A percentile compares a stretch with the other conserved stretches of the same genome.
Evolutionary conservation across 2,797 vertebrate species (phyloP).

Genomic region (Clarias laeviceps): DNA sequence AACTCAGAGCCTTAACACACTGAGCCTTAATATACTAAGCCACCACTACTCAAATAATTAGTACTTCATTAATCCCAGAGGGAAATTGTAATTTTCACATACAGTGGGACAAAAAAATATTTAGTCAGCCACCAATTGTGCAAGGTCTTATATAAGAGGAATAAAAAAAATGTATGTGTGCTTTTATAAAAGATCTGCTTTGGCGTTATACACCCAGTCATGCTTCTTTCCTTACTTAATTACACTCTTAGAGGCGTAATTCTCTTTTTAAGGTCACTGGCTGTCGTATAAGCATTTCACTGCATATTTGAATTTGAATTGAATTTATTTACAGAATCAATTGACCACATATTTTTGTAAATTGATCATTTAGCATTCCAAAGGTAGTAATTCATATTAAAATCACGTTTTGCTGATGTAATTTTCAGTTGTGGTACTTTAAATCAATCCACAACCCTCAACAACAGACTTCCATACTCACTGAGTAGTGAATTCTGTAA

Average conservation of each 20-base stretch:
- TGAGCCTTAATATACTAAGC: no score
- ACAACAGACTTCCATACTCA: not conserved
- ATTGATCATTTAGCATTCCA: not conserved
- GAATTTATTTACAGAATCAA: no score
- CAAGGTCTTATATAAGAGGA: no score
- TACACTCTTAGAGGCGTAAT: not conserved
- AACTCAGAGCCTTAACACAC: no score
- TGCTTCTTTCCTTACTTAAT: not conserved
- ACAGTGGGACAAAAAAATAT: no score
- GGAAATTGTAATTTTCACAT: no score
- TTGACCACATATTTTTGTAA: not conserved
- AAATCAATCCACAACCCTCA: not conserved
- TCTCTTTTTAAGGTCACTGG: no score
- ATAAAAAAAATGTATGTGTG: not conserved
- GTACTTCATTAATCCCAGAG: no score
- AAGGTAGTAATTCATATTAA: not conserved
- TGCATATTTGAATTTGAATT: no score
- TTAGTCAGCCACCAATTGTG: no score
- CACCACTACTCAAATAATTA: no score
- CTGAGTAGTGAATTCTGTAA: not conserved
- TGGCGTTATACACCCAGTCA: not conserved
- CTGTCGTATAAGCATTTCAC: no score
- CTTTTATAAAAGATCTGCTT: not conserved
- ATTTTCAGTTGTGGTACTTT: not conserved
- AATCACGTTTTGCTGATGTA: not conserved